Evolutionary conservation across 2,113 vertebrate species (phyloP), one percentile per base, ranked within the genome.

Genomic region (Rafetus swinhoei): DNA sequence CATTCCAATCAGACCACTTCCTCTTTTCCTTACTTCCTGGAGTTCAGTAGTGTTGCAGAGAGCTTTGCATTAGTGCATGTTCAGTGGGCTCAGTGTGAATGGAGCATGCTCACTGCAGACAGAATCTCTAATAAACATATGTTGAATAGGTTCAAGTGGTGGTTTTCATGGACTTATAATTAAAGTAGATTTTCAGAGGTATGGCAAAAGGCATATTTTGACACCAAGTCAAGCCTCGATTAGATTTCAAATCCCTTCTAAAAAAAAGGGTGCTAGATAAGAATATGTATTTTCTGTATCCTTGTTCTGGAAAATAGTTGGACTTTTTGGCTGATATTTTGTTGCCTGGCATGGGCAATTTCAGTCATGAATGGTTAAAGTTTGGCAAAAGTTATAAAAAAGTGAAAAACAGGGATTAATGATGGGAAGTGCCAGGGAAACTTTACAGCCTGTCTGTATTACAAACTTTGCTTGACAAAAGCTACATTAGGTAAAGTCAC

Each of bases 191-290:
- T 91, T 80, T 39, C 11, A 74, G n/a, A 60, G 8, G 19, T 55
- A 50, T 10, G 3, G 2, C 56, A 22, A 27, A 87, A 53, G 52
- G 53, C 56, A 55, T 32, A 18, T 19, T 1, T 18, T 72, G 18
- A 86, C 8, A 10, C 14, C 2, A 50, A 54, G 7, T 0, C 1
- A 50, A 9, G 39, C 10, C 24, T 56, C 80, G 83, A n/a, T 21
- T 3, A 57, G 56, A 22, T 57, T 57, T 57, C 56, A 57, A 57
- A 21, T 57, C 56, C 21, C 56, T 57, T 57, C 56, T 57, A 19
- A 7, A 57, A 57, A 57, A 21, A 19, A 57, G 22, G 56, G 56
- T 24, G 56, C 21, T 22, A 57, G 56, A 57, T 24, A 57, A 57
- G 56, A 22, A 57, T 59, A 59, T 59, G 16, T n/a, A 6, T 83